Evolutionary conservation across 2,797 vertebrate genomes (phyloP), one percentile per base, ranked within the genome.

Genomic region (Falco naumanni): DNA sequence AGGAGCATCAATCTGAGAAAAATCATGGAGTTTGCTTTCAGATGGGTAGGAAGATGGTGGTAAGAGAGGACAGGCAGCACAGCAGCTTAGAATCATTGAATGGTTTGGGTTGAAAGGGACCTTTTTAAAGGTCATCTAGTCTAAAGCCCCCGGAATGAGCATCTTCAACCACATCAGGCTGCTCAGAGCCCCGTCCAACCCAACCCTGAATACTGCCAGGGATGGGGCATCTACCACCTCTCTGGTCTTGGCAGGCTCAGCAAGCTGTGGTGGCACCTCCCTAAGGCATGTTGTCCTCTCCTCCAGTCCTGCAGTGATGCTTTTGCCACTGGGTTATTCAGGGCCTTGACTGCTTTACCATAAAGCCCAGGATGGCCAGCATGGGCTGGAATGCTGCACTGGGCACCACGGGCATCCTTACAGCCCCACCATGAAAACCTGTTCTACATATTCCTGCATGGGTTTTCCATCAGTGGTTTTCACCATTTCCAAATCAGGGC

Each of bases 131-230:
- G 41, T 16, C 53, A n/a, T 2, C 11, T 3, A 3, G 11, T 15
- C 2, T 65, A 33, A 21, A 1, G 13, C 1, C 13, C 17, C 31
- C 51, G n/a, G 47, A 3, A 7, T 0, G 1, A 16, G 24, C 51
- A 50, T 3, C 19, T 72, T n/a, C 34, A 34, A 34, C 34, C 34
- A 0, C 1, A 19, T 6, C 34, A 81, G 24, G 48, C 2, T 71
- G 57, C 29, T 71, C 57, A 63, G 29, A 88, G 26, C 24, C 53
- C 34, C 0, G 0, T 37, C 57, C 66, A 75, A 0, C 25, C 45
- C 26, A 33, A 4, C 25, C 48, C 50, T 1, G 29, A 25, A 5
- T 4, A 2, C 34, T 54, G 0, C 4, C 68, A 88, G 16, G 20
- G 13, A 50, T 16, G 17, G 37, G 31, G 24, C 56, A 72, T 9